Percentiles rank a stretch among this genome's conserved stretches.
Conservation (phyloP, 2,797 vertebrate species). For the Mormyrus proboscirostris region DNA sequence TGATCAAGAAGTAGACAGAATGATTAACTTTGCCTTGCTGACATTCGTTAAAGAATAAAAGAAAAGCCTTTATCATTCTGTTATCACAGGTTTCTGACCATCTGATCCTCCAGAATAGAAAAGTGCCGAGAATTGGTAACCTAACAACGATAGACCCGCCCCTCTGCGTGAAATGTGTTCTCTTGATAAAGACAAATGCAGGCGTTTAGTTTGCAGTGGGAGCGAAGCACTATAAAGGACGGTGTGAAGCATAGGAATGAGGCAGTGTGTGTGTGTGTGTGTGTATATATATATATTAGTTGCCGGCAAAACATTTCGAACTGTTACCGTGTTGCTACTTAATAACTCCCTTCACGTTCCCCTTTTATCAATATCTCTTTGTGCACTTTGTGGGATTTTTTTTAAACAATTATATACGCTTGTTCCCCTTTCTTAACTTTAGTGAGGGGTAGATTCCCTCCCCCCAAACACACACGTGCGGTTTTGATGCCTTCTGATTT, state of each 20-base stretch:
- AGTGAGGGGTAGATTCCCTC: background rate
- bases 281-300: background rate
- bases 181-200: conserved; percentile 36
- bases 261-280: too few relatives aligned
- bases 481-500: background rate
- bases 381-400: background rate
- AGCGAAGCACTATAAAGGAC: conserved; percentile 39
- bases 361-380: background rate
- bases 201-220: conserved; percentile 40
- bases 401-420: background rate
- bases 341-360: background rate
- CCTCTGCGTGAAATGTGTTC: conserved; percentile 26
- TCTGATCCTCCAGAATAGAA: background rate
- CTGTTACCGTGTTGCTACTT: background rate
- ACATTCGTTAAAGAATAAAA: background rate
- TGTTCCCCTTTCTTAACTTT: background rate
- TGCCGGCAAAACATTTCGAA: background rate
- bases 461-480: too few relatives aligned
- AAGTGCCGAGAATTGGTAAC: background rate
- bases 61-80: background rate
- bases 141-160: conserved; percentile 14
- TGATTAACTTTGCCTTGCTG: background rate
- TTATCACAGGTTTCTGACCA: background rate
- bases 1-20: background rate
- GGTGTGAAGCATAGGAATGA: conserved; percentile 21